These are phyloP conservation scores for Bombylius discolor DNA, from an alignment of 2,888 invertebrate genomes.

Conservation along the genomic window DNA sequence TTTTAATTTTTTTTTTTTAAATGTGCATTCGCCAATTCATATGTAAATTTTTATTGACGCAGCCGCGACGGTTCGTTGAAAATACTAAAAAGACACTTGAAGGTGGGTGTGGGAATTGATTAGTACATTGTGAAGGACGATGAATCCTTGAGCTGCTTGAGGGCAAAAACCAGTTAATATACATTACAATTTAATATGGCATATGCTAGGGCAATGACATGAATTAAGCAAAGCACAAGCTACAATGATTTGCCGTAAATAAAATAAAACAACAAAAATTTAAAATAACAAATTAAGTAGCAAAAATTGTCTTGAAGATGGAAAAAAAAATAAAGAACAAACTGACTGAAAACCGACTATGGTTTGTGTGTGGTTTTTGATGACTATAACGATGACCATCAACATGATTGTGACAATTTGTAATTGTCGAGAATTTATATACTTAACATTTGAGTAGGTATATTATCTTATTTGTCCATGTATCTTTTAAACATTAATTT, in stretches of 20 bases:
- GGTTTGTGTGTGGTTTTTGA: background rate
- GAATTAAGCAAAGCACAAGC: no score
- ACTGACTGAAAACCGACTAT: no score
- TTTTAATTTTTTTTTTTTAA: background rate
- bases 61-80: background rate
- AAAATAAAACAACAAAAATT: no score
- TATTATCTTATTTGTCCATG: no score
- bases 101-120: conserved; percentile 3
- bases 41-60: background rate
- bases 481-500: no score
- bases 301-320: no score
- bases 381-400: background rate
- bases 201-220: background rate
- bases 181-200: background rate
- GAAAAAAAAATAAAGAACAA: no score
- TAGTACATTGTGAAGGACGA: background rate
- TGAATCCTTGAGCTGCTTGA: background rate
- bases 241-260: no score
- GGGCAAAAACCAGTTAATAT: conserved; percentile 1
- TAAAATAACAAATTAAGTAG: no score
- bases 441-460: background rate
- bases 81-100: background rate
- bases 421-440: background rate
- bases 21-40: background rate
- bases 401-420: background rate